A percentile compares a stretch with the other conserved stretches of the same genome.
phyloP scores from a whole-genome alignment of 2,797 vertebrate species.

The Ceryle rudis region DNA sequence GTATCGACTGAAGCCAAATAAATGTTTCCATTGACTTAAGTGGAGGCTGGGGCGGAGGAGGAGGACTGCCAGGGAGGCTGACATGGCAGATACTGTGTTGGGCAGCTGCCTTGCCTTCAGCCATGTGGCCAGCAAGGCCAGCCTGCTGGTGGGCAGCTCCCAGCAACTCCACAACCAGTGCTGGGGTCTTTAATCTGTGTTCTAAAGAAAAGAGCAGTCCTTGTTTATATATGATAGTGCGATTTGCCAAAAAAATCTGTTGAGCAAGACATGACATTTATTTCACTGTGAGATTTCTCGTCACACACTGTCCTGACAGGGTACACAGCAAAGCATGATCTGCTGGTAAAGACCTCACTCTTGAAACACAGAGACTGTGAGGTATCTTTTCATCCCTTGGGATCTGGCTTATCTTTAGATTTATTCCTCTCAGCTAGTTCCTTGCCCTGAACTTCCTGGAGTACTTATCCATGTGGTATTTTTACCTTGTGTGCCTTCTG shows the following conservation, averaged over 20 bases:
- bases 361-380: not conserved
- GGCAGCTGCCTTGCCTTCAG: not conserved
- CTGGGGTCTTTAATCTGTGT: not conserved
- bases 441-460: not conserved
- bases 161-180: not conserved
- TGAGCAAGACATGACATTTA: not conserved
- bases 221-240: not conserved
- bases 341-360: not conserved
- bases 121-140: accelerated
- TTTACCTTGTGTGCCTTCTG: not conserved
- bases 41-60: not conserved
- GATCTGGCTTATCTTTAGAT: not conserved
- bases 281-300: not conserved
- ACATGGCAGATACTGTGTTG: accelerated
- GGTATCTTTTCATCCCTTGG: not conserved
- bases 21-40: not conserved
- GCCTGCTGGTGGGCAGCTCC: not conserved
- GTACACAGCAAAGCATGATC: not conserved
- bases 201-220: not conserved
- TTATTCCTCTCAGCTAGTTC: not conserved
- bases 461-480: not conserved
- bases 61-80: not conserved
- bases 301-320: not conserved
- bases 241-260: not conserved
- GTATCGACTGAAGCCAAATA: not conserved